phyloP scores from a whole-genome alignment of 2,113 vertebrate species.

The Melanostigma gelatinosum region DNA sequence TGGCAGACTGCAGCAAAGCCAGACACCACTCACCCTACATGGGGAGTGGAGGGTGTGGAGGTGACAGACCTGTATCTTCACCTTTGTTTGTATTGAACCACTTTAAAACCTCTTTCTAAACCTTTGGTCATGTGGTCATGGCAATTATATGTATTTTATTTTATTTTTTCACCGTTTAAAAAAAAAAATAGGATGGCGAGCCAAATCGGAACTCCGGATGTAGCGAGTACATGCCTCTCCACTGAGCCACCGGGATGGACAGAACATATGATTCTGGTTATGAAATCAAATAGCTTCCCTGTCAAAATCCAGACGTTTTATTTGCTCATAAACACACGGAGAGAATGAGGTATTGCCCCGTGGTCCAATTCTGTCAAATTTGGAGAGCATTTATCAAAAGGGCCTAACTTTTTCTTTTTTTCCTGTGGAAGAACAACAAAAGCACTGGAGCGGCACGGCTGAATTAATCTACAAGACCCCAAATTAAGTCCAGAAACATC shows the following conservation, averaged over 20 bases:
- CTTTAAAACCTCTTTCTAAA: constrained; percentile 15
- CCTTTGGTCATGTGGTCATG: not conserved
- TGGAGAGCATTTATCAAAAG: constrained; percentile 68
- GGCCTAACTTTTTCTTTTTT: constrained; percentile 28
- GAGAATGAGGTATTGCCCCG: constrained; percentile 55
- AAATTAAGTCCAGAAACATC: constrained; percentile 76
- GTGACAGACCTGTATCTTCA: constrained; percentile 46
- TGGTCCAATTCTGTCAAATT: constrained; percentile 71
- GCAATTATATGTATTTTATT: not conserved
- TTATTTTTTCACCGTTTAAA: no score
- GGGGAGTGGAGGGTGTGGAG: constrained; percentile 27
- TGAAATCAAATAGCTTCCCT: constrained; percentile 66
- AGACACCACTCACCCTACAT: constrained; percentile 57
- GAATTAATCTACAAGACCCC: constrained; percentile 61
- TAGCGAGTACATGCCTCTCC: constrained; percentile 19
- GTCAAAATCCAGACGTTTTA: constrained; percentile 70
- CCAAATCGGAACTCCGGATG: constrained; percentile 29
- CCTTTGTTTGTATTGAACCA: constrained; percentile 7
- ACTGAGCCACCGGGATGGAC: constrained; percentile 32
- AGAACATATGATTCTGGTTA: constrained; percentile 69
- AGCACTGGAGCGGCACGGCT: constrained; percentile 56
- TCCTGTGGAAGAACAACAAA: constrained; percentile 69
- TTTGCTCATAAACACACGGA: constrained; percentile 72
- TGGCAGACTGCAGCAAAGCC: constrained; percentile 61
- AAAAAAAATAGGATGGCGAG: not conserved